Evolutionary conservation across 2,888 invertebrate genomes (phyloP).

Genomic region (Caenorhabditis drosophilae): DNA sequence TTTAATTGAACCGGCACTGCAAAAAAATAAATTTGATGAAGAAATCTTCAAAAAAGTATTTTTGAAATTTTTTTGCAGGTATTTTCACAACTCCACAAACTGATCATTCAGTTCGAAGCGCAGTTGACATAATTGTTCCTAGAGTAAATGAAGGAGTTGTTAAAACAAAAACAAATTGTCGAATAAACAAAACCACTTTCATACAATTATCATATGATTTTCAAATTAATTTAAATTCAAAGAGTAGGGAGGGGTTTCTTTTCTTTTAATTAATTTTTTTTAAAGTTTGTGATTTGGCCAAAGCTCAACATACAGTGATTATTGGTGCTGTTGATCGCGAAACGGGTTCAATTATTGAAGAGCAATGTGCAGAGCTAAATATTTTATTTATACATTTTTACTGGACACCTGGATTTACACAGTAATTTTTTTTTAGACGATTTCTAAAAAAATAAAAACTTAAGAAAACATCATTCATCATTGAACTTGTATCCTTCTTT

Average conservation of each 20-base stretch:
- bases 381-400: slow-evolving; percentile 45
- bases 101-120: slow-evolving; percentile 26
- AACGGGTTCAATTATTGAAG: slow-evolving; percentile 47
- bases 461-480: slow-evolving; percentile 27
- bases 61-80: slow-evolving; percentile 10
- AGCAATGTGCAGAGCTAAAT: slow-evolving; percentile 46
- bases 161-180: slow-evolving; percentile 22
- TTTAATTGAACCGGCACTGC: too few species aligned
- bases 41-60: too few species aligned
- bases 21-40: too few species aligned
- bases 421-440: slow-evolving; percentile 1
- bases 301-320: slow-evolving; percentile 40
- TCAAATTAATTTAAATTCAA: slow-evolving; percentile 18
- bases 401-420: slow-evolving; percentile 23
- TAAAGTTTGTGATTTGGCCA: slow-evolving; percentile 42
- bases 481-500: slow-evolving; percentile 38
- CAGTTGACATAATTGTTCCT: slow-evolving; percentile 32
- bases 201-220: slow-evolving; percentile 9
- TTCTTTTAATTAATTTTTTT: background rate
- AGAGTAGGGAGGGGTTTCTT: slow-evolving; percentile 11
- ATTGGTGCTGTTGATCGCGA: slow-evolving; percentile 51
- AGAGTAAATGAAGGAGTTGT: slow-evolving; percentile 28
- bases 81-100: slow-evolving; percentile 17
- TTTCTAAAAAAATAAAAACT: background rate
- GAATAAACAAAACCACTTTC: slow-evolving; percentile 16